Conservation (phyloP, 1,140 invertebrate genomes). For the Pinna nobilis region DNA sequence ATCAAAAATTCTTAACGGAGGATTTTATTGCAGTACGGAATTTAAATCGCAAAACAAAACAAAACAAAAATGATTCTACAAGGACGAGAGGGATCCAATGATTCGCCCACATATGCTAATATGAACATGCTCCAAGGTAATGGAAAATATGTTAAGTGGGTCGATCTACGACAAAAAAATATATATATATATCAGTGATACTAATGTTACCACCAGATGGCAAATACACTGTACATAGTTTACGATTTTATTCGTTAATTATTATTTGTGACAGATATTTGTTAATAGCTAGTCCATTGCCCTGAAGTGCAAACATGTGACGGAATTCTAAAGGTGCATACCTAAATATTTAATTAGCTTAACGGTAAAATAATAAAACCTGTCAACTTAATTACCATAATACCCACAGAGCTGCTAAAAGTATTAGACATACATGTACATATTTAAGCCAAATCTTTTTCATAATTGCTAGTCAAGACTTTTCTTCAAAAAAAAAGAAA, state of each 20-base stretch:
- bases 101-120: slow-evolving; percentile 18
- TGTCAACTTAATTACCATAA: too few relatives aligned
- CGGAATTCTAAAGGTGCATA: too few relatives aligned
- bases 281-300: neutral
- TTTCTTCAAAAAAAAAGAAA: neutral
- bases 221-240: neutral
- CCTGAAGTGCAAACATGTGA: too few relatives aligned
- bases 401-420: too few relatives aligned
- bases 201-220: neutral
- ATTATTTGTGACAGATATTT: neutral
- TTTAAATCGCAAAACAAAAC: too few relatives aligned
- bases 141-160: neutral
- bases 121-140: slow-evolving; percentile 22
- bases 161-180: neutral
- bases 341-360: too few relatives aligned
- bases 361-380: too few relatives aligned
- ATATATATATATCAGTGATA: neutral
- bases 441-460: neutral
- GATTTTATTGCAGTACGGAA: too few relatives aligned
- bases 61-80: too few relatives aligned
- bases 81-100: neutral
- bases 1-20: too few relatives aligned
- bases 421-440: neutral
- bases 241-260: neutral
- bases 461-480: neutral